Evolutionary conservation across 1,140 invertebrate species (phyloP), one percentile per base, ranked within the genome.

Genomic region (Panulirus ornatus): DNA sequence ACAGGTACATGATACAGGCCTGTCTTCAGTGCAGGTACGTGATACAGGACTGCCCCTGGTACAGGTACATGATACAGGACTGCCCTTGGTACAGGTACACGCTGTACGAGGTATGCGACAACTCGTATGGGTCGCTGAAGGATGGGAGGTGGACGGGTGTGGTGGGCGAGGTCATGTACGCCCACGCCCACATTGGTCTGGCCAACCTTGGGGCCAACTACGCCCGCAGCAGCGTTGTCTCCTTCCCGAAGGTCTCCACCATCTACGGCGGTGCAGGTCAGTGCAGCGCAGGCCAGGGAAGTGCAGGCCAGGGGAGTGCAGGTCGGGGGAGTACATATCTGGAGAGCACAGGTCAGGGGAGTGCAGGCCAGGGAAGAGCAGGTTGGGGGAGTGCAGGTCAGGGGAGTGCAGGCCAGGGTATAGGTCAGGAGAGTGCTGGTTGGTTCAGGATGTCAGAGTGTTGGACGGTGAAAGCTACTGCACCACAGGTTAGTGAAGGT

Each of bases 151-250:
- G 88, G 88, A 89, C 70, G 44, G 88, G 88, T 42, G 81, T 83
- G 30, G 79, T 89, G 63, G 88, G 88, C 6, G 88, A 89, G 70
- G 88, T 89, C 42, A n/a, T 89, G 34, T 40, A 75, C 70, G 79
- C 66, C 2, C 34, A 36, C 42, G 88, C 88, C 11, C 88, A 89
- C 79, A 27, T 89, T 0, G 88, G 88, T 19, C 81, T 89, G 16
- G 79, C 76, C 22, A 89, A 89, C 66, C 88, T 89, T n/a, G 88
- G 88, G 8, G 88, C 79, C 19, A 89, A 89, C 78, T 89, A 84
- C 88, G 88, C 79, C n/a, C 42, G 88, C 6, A 89, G 78, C 42
- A 34, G 30, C 34, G 88, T 44, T 30, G 79, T 89, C 27, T 36
- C 79, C 81, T 89, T 89, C 70, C 79, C 88, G 30, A 73, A 44